phyloP scores from a whole-genome alignment of 2,888 invertebrate species.

The Oxytorus armatus region DNA sequence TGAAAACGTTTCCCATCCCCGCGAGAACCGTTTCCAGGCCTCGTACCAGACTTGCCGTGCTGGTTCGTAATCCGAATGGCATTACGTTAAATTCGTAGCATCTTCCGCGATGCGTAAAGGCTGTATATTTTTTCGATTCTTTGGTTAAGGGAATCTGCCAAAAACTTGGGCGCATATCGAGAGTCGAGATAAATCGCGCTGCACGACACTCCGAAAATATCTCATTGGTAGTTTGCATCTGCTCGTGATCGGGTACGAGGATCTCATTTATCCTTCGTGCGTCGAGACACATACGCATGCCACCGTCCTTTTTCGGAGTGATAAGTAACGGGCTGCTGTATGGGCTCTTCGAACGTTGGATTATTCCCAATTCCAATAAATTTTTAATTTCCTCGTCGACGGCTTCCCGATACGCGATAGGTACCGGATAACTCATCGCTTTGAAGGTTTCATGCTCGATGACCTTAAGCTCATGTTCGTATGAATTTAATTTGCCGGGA shows the following conservation, averaged over 20 bases:
- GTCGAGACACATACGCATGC: slow-evolving; percentile 40
- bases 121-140: no score
- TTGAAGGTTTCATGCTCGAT: not conserved
- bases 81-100: no score
- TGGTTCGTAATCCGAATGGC: no score
- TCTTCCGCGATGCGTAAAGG: no score
- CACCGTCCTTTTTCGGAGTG: slow-evolving; percentile 39
- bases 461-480: not conserved
- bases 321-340: slow-evolving; percentile 71
- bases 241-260: slow-evolving; percentile 42
- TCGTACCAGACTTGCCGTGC: no score
- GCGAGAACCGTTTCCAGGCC: no score
- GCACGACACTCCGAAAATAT: not conserved
- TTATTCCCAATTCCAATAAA: slow-evolving; percentile 75
- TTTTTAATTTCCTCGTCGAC: slow-evolving; percentile 66
- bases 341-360: slow-evolving; percentile 73
- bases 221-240: slow-evolving; percentile 26
- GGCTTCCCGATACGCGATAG: not conserved
- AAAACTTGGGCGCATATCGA: slow-evolving; percentile 68
- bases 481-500: not conserved
- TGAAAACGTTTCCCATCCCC: no score
- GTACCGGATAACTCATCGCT: slow-evolving; percentile 8
- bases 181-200: slow-evolving; percentile 37
- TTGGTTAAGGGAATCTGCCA: slow-evolving; percentile 69
- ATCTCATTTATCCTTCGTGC: slow-evolving; percentile 47